These are phyloP conservation scores for Gymnothorax reevesii DNA, from an alignment of 2,797 vertebrate genomes.

Conservation along the genomic window DNA sequence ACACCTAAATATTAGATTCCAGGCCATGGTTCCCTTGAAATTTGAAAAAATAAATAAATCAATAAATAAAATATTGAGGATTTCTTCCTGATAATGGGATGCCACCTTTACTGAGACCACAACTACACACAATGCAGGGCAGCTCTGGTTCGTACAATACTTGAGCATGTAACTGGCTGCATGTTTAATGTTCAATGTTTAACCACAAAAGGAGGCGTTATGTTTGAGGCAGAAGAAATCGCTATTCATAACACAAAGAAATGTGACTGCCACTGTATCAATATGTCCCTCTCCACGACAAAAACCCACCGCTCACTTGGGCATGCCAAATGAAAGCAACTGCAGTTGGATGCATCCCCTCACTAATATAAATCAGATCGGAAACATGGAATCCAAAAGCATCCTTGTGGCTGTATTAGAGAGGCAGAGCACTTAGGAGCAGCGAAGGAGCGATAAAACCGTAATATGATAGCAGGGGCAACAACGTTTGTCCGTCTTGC, in stretches of 20 bases:
- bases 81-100: too few relatives aligned
- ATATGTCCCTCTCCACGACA: background rate
- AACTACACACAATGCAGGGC: background rate
- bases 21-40: too few relatives aligned
- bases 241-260: background rate
- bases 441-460: background rate
- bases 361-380: background rate
- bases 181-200: too few relatives aligned
- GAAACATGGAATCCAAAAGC: background rate
- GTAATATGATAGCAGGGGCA: background rate
- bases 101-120: background rate
- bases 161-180: background rate
- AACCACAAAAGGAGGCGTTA: background rate
- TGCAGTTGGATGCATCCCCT: background rate
- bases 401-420: background rate
- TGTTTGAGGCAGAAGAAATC: background rate
- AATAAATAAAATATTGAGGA: too few relatives aligned
- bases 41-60: too few relatives aligned
- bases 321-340: background rate
- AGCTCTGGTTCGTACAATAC: background rate
- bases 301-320: background rate
- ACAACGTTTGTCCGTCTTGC: background rate
- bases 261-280: background rate
- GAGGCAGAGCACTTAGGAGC: background rate
- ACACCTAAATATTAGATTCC: too few relatives aligned